Conservation (phyloP, 2,888 invertebrate genomes). For the Lamellibrachia satsuma region DNA sequence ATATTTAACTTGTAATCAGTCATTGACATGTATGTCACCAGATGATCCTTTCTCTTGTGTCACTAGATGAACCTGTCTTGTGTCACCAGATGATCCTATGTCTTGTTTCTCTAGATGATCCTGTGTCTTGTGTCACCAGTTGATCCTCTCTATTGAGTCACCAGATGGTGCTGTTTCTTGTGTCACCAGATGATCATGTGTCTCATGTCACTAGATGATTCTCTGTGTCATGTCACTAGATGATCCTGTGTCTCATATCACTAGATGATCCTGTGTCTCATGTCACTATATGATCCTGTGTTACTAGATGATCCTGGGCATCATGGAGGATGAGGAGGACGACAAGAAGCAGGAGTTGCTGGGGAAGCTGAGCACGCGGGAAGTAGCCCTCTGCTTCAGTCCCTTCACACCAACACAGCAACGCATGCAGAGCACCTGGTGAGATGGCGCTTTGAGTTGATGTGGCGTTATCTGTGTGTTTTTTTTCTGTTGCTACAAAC, state of each 20-base stretch:
- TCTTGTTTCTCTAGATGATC: background rate
- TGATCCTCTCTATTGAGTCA: background rate
- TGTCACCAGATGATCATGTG: too few relatives aligned
- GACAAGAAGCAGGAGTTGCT: slow-evolving; percentile 56
- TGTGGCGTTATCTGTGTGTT: too few relatives aligned
- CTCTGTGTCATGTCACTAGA: too few relatives aligned
- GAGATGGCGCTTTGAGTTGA: slow-evolving; percentile 26
- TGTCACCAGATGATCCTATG: too few relatives aligned
- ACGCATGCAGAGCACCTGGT: slow-evolving; percentile 55
- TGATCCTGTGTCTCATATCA: background rate
- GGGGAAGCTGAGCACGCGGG: slow-evolving; percentile 51
- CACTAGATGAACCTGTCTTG: too few relatives aligned
- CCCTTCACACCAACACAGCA: slow-evolving; percentile 49
- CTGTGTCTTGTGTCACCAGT: background rate
- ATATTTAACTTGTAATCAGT: too few relatives aligned
- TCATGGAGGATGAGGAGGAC: slow-evolving; percentile 48
- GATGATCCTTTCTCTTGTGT: too few relatives aligned
- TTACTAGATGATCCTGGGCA: slow-evolving; percentile 42
- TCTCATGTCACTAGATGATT: too few relatives aligned
- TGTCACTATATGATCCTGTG: too few relatives aligned
- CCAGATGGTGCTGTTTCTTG: background rate
- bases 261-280: background rate
- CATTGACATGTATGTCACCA: too few relatives aligned
- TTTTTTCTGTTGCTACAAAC: too few relatives aligned
- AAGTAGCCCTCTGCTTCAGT: slow-evolving; percentile 53